Base-by-base conservation (phyloP, 2,888 invertebrate species). In the Amorpha juglandis region DNA sequence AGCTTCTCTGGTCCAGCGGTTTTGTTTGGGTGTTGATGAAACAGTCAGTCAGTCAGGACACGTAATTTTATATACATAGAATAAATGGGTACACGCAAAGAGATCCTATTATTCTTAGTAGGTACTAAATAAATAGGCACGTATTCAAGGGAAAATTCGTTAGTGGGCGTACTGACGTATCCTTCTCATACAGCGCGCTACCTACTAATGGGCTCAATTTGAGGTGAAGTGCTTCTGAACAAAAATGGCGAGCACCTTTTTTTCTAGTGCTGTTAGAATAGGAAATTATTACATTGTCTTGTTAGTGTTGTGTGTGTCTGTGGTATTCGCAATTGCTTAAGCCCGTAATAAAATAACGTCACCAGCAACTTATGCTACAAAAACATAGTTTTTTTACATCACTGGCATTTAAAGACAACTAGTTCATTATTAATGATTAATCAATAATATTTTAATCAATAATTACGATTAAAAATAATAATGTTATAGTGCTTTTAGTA, bases 191-290 rank as follows among this genome's bases (percentile, higher is more conserved):
- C 79, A 84, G 82, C 85, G 85, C 82, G 83, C 84, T 82, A 78
- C 70, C 72, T 73, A 75, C 72, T 82, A 84, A 86, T 85, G 86
- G 81, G 79, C 82, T 82, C 86, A 83, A 86, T 86, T 87, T 83
- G 79, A 79, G 76, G 76, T 74, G 78, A 82, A 88, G 83, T 83
- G 80, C 74, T 83, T 75, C 53, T 45, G 52, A 53, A 64, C 53
- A 55, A 64, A 64, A 33, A 50, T 63, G 33, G 64, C 64, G 55
- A 9, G 6, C 45, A 55, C 38, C 42, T 38, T 19, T 58, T 58
- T 8, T 58, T 38, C 38, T 58, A 42, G 16, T 58, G 19, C 6
- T 42, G 38, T 12, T 38, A 7, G n/a, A 42, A 42, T 42, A 38
- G 42, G 38, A 42, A 38, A 12, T 38, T 12, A 4, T 55, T 42